These are phyloP conservation scores for Caenorhabditis panamensis DNA, from an alignment of 2,888 invertebrate genomes.

Conservation along the genomic window DNA sequence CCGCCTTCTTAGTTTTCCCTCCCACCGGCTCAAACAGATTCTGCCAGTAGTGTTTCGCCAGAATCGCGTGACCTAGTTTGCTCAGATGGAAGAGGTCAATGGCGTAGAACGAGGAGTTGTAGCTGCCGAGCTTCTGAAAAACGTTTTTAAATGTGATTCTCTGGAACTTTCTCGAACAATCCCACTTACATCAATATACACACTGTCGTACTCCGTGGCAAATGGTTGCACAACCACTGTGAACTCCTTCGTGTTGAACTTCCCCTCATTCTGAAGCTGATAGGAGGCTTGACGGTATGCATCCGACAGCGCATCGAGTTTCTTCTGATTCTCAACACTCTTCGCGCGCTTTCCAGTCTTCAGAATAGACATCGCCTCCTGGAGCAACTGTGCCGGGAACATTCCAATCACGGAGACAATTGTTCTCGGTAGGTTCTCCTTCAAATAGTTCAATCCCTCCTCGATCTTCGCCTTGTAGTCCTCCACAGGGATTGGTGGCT, in stretches of 20 bases:
- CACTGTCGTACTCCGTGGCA: conserved; percentile 49
- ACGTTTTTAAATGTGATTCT: too few relatives aligned
- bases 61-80: conserved; percentile 70
- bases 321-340: conserved; percentile 24
- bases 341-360: conserved; percentile 46
- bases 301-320: conserved; percentile 30
- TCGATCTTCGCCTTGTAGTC: conserved; percentile 59
- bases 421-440: conserved; percentile 57
- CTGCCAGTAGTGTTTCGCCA: conserved; percentile 71
- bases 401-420: conserved; percentile 62
- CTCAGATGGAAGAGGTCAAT: conserved; percentile 73
- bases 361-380: conserved; percentile 58
- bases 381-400: conserved; percentile 64
- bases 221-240: conserved; percentile 66
- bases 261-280: conserved; percentile 64
- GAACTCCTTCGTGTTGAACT: conserved; percentile 56
- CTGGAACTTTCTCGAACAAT: conserved; percentile 11
- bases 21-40: conserved; percentile 73
- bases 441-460: conserved; percentile 46
- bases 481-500: conserved; percentile 36
- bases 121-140: too few relatives aligned
- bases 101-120: conserved; percentile 68
- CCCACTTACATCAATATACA: conserved; percentile 52
- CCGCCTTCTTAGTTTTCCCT: conserved; percentile 65
- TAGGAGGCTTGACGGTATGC: conserved; percentile 41